These are phyloP conservation scores for Onchidella celtica DNA, from an alignment of 2,888 invertebrate genomes.

Conservation along the genomic window DNA sequence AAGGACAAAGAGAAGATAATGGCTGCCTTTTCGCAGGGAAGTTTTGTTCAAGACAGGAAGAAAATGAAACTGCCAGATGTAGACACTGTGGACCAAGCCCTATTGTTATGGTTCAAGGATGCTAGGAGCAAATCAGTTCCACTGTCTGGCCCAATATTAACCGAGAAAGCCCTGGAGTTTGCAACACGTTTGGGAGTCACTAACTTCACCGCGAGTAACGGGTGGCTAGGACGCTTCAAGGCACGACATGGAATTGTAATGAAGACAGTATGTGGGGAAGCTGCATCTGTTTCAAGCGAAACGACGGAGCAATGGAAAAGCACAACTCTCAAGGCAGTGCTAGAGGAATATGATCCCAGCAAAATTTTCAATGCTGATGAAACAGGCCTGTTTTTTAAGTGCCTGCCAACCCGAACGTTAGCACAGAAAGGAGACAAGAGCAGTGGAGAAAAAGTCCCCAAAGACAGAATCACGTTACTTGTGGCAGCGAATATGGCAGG, in stretches of 20 bases:
- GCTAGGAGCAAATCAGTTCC: neutral
- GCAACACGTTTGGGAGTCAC: neutral
- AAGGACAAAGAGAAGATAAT: neutral
- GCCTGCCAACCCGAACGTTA: neutral
- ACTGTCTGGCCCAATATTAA: slow-evolving; percentile 35
- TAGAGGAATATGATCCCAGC: neutral
- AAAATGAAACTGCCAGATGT: neutral
- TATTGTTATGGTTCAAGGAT: neutral
- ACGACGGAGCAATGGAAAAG: slow-evolving; percentile 25
- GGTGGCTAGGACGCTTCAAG: neutral
- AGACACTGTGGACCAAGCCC: neutral
- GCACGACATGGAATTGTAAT: neutral
- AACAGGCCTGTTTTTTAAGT: neutral
- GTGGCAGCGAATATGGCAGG: slow-evolving; percentile 30
- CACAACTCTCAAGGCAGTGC: neutral
- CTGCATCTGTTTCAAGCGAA: neutral
- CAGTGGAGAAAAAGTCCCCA: neutral
- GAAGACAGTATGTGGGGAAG: neutral
- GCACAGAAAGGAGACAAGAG: neutral
- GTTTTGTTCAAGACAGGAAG: neutral
- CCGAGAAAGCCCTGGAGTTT: slow-evolving; percentile 35
- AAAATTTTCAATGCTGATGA: neutral
- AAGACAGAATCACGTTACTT: neutral
- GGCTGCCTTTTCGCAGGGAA: neutral
- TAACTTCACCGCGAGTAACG: neutral